These are phyloP conservation scores for Drosophila greeni DNA, from an alignment of 2,888 invertebrate genomes.

Conservation along the genomic window DNA sequence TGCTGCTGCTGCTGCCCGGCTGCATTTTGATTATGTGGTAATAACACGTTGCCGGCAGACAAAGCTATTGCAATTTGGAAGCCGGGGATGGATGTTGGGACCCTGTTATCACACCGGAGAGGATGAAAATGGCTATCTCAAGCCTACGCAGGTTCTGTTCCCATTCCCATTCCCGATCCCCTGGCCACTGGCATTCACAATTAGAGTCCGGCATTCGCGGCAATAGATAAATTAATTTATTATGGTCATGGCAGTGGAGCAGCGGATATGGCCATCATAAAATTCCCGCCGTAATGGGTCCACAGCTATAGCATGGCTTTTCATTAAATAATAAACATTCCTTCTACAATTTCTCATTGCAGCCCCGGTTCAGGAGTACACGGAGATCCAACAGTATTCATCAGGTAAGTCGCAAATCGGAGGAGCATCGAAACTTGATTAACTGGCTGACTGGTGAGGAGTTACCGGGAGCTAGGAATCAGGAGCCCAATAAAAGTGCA, in stretches of 20 bases:
- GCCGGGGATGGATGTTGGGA: conserved; percentile 38
- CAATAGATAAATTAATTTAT: conserved; percentile 71
- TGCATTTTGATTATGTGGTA: conserved; percentile 74
- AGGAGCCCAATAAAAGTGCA: conserved; percentile 27
- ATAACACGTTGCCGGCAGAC: conserved; percentile 74
- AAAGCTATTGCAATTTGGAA: conserved; percentile 52
- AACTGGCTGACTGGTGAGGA: conserved; percentile 8
- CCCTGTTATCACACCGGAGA: conserved; percentile 64
- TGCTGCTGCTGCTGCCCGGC: conserved; percentile 41
- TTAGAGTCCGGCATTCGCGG: conserved; percentile 57
- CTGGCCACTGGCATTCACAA: conserved; percentile 61
- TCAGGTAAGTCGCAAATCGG: conserved; percentile 79
- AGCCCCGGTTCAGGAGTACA: conserved; percentile 84
- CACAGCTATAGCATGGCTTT: conserved; percentile 28
- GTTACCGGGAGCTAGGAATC: conserved; percentile 1
- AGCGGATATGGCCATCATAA: conserved; percentile 67
- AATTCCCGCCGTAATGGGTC: conserved; percentile 45
- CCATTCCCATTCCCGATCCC: not conserved
- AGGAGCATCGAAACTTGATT: conserved; percentile 13
- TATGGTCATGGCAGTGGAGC: conserved; percentile 60
- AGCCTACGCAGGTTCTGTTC: conserved; percentile 54
- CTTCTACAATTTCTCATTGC: conserved; percentile 79
- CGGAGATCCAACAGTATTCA: conserved; percentile 84
- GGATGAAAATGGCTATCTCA: conserved; percentile 21
- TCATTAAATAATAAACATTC: conserved; percentile 42